phyloP scores from a whole-genome alignment of 2,797 vertebrate genomes.

The Lacerta viridis region DNA sequence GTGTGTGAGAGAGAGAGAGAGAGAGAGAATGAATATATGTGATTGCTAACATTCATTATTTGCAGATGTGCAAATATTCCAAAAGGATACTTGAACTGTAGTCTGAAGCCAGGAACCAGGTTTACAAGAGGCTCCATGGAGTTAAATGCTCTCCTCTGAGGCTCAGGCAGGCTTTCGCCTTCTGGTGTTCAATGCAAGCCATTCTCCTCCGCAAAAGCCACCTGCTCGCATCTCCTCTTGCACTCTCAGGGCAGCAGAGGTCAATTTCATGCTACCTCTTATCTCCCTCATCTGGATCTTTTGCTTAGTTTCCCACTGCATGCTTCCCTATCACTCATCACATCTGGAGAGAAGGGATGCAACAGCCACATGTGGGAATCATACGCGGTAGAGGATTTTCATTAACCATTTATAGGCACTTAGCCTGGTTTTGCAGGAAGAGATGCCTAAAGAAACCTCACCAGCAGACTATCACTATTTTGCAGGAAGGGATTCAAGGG shows the following conservation, averaged over 20 bases:
- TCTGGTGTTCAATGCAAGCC: conserved; percentile 61
- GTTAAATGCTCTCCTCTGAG: conserved; percentile 48
- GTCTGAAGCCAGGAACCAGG: conserved; percentile 54
- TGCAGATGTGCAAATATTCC: conserved; percentile 73
- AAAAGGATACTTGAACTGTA: conserved; percentile 25
- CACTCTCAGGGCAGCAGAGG: conserved; percentile 67
- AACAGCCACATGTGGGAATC: conserved; percentile 54
- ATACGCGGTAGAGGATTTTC: conserved; percentile 36
- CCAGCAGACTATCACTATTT: too few species aligned
- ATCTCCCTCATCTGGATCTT: conserved; percentile 62
- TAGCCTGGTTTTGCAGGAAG: neutral
- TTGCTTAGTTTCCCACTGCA: conserved; percentile 67
- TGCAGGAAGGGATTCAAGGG: too few species aligned
- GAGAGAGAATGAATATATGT: conserved; percentile 33
- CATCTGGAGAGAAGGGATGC: conserved; percentile 59
- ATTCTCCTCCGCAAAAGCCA: conserved; percentile 65
- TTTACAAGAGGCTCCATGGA: conserved; percentile 58
- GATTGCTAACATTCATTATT: conserved; percentile 66
- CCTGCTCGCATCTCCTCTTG: conserved; percentile 70
- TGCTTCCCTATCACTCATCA: conserved; percentile 66
- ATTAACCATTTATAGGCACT: conserved; percentile 65
- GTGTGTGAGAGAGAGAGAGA: too few species aligned
- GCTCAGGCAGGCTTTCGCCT: conserved; percentile 62
- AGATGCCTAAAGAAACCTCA: neutral
- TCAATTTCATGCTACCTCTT: conserved; percentile 75